Evolutionary conservation across 1,140 invertebrate genomes (phyloP).

Genomic region (Nasonia longicornis): DNA sequence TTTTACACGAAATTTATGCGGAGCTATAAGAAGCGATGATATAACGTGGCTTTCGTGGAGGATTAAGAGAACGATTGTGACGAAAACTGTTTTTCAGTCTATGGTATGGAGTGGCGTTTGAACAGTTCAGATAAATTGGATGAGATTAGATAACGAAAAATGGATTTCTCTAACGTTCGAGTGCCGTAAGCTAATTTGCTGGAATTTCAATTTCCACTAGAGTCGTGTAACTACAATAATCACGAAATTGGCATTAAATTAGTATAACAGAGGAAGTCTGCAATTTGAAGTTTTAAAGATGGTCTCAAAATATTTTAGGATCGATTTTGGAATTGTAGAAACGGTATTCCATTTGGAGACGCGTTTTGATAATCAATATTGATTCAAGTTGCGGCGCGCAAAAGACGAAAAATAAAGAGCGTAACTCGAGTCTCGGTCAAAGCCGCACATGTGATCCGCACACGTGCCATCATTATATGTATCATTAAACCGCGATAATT

Average conservation of each 20-base stretch:
- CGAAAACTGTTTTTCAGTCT: not conserved
- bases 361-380: not conserved
- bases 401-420: too few species aligned
- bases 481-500: too few species aligned
- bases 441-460: too few species aligned
- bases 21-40: not conserved
- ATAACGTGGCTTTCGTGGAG: not conserved
- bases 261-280: too few species aligned
- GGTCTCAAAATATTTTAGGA: not conserved
- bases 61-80: not conserved
- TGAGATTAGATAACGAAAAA: conserved; percentile 3
- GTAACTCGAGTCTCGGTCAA: too few species aligned
- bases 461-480: too few species aligned
- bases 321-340: not conserved
- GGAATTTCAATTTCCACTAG: too few species aligned
- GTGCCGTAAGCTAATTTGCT: too few species aligned
- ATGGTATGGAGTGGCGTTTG: not conserved
- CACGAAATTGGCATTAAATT: too few species aligned
- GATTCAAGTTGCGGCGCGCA: not conserved
- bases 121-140: not conserved
- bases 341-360: not conserved
- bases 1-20: not conserved
- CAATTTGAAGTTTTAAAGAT: too few species aligned
- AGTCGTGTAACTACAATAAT: too few species aligned
- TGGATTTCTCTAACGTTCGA: too few species aligned